Evolutionary conservation across 2,797 vertebrate genomes (phyloP).

Genomic region (Phyllotis vaccarum): DNA sequence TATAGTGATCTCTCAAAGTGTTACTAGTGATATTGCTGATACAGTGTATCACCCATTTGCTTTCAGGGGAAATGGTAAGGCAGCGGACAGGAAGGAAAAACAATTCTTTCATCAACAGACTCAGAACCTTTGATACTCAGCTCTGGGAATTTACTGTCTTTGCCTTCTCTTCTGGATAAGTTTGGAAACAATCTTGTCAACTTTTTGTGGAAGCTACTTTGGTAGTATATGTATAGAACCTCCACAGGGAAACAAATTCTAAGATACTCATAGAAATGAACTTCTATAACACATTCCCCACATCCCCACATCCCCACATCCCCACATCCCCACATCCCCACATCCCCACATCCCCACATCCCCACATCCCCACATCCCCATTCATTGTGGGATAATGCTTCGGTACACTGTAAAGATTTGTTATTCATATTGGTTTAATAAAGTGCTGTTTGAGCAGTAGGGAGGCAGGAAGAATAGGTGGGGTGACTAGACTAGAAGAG

Average conservation of each 20-base stretch:
- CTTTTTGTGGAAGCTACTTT: neutral
- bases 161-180: constrained; percentile 30
- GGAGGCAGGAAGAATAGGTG: too few relatives aligned
- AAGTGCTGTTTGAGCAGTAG: too few relatives aligned
- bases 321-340: too few relatives aligned
- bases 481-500: too few relatives aligned
- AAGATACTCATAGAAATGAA: neutral
- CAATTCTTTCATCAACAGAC: neutral
- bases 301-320: too few relatives aligned
- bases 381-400: too few relatives aligned
- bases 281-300: neutral
- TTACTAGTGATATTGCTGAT: neutral
- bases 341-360: too few relatives aligned
- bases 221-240: neutral
- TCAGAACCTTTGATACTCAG: neutral
- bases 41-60: neutral
- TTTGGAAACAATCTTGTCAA: neutral
- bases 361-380: too few relatives aligned
- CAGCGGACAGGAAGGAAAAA: neutral
- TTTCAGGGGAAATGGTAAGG: neutral
- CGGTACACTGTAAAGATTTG: too few relatives aligned
- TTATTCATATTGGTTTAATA: too few relatives aligned
- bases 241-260: neutral
- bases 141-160: neutral
- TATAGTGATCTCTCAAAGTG: neutral